Conservation (phyloP, 2,888 invertebrate genomes). For the Chrysolina haemoptera region DNA sequence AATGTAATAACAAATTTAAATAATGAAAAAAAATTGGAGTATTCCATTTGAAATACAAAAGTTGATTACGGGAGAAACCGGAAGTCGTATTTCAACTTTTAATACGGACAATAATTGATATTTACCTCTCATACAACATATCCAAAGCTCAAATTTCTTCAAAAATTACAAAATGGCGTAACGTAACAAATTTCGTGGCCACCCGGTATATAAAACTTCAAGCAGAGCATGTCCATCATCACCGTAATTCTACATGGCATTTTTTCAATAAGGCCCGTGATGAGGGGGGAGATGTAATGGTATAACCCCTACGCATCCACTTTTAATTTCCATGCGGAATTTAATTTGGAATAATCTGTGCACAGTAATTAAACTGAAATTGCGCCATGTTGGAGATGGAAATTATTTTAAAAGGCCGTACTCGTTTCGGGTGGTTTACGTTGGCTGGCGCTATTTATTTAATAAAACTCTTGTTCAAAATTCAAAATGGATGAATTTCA, state of each 20-base stretch:
- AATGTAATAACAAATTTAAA: too few species aligned
- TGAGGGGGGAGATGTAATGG: not conserved
- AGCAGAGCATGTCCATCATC: not conserved
- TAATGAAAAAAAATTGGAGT: too few species aligned
- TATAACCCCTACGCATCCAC: not conserved
- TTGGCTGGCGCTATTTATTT: not conserved
- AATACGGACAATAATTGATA: too few species aligned
- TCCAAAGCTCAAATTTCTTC: too few species aligned
- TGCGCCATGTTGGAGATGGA: not conserved
- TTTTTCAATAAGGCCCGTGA: not conserved
- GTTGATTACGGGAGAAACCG: too few species aligned
- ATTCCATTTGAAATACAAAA: too few species aligned
- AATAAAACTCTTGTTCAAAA: not conserved
- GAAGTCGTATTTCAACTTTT: too few species aligned
- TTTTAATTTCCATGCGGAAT: not conserved
- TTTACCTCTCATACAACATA: too few species aligned
- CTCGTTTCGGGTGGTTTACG: not conserved
- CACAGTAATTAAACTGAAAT: conserved; percentile 3
- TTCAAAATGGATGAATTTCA: not conserved
- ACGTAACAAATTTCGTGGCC: too few species aligned
- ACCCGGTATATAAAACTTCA: too few species aligned
- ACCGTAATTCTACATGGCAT: not conserved
- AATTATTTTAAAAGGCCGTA: not conserved
- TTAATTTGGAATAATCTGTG: conserved; percentile 1
- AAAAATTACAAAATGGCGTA: too few species aligned